Evolutionary conservation across 2,888 invertebrate genomes (phyloP), one percentile per base, ranked within the genome.

Genomic region (Drymonia ruficornis): DNA sequence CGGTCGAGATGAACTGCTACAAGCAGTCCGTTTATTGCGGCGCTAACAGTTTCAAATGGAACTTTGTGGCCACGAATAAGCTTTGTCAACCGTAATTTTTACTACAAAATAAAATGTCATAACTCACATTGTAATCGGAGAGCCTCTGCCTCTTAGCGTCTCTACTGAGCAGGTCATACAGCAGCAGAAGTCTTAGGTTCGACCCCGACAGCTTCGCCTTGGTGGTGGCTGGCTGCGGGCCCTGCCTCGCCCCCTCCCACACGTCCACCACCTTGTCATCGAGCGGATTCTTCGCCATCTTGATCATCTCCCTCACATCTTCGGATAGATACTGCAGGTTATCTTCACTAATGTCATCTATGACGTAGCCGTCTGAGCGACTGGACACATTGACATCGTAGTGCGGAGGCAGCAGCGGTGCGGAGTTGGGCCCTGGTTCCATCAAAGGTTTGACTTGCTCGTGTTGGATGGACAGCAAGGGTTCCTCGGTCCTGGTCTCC

Each of bases 81-180:
- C 3, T 11, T 34, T 34, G 11, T 13, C 4, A 13, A 11, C 13
- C 34, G 34, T 34, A 34, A 34, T 34, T 34, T 13, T 3, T 34
- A 34, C 3, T 34, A 9, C 34, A 2, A 34, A 13, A 1, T 36
- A n/a, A n/a, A 36, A 36, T n/a, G 36, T 3, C n/a, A 1, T n/a
- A 9, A 87, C 93, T 93, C 77, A 94, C 94, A 60, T 90, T 88
- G 66, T 91, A 95, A 67, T 94, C 95, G 5, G 94, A 94, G 6
- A 95, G 87, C 36, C 93, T 93, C 65, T 95, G 93, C 55, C 88
- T 94, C 74, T 95, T 95, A 1, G 95, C 94, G 58, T 95, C 95
- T 61, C 95, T 94, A 75, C 95, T 95, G 49, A 95, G 70, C 6
- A 94, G 87, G 65, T 95, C 95, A 73, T 95, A 95, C 31, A 95